Evolutionary conservation across 2,797 vertebrate genomes (phyloP).

Genomic region (Bradypus variegatus): DNA sequence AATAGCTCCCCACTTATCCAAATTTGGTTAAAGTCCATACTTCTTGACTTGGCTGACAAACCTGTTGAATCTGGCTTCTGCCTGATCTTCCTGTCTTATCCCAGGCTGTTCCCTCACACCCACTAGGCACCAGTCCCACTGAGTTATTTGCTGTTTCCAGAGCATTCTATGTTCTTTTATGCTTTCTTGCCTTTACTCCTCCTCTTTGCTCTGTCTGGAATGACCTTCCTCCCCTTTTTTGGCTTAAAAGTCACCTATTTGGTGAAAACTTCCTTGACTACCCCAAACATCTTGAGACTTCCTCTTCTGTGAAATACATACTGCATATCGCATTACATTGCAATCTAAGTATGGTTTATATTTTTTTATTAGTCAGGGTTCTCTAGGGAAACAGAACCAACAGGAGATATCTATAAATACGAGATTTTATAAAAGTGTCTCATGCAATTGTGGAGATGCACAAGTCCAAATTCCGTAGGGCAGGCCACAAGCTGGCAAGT

Average conservation of each 20-base stretch:
- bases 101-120: neutral
- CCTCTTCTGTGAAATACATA: neutral
- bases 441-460: too few species aligned
- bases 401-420: too few species aligned
- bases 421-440: too few species aligned
- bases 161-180: neutral
- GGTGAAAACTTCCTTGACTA: neutral
- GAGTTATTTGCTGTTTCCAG: neutral
- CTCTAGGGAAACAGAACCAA: too few species aligned
- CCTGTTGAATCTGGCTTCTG: neutral
- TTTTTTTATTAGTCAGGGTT: neutral
- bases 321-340: neutral
- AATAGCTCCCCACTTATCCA: neutral
- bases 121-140: neutral
- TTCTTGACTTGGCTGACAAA: neutral
- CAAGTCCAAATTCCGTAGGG: too few species aligned
- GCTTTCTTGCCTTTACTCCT: neutral
- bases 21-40: constrained; percentile 5
- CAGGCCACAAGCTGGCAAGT: too few species aligned
- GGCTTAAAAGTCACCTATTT: constrained; percentile 10
- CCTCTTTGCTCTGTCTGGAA: constrained; percentile 11
- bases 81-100: constrained; percentile 10
- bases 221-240: neutral
- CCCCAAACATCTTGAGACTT: neutral
- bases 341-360: neutral